Conservation (phyloP, 2,888 invertebrate species). For the Lobophora halterata region DNA sequence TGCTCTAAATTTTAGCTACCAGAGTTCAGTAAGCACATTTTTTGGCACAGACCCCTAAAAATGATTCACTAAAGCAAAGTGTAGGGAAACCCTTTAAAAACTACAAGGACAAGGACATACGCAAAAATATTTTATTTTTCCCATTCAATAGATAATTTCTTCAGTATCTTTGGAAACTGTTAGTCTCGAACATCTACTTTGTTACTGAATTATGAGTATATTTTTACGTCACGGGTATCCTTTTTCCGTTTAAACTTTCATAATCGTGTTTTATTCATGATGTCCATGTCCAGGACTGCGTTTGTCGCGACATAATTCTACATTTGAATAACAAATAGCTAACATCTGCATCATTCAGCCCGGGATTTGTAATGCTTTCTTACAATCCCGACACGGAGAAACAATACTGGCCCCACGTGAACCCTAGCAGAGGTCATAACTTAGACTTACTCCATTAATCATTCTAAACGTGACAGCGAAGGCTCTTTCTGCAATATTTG, state of each 20-base stretch:
- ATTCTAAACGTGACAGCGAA: constrained; percentile 25
- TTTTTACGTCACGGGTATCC: no score
- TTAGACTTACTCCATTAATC: constrained; percentile 38
- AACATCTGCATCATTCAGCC: constrained; percentile 70
- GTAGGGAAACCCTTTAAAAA: no score
- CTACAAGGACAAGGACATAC: no score
- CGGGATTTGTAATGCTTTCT: constrained; percentile 52
- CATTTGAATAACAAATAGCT: constrained; percentile 78
- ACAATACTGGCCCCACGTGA: constrained; percentile 49
- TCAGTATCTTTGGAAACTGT: no score
- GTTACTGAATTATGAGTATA: no score
- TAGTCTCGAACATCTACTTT: no score
- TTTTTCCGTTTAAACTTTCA: constrained; percentile 63
- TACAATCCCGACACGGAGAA: constrained; percentile 50
- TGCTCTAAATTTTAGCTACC: no score
- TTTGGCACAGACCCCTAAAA: no score
- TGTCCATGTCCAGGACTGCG: constrained; percentile 59
- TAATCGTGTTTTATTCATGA: constrained; percentile 73
- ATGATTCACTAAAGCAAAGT: no score
- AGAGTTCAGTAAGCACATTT: no score
- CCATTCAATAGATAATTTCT: no score
- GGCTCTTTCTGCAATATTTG: constrained; percentile 25
- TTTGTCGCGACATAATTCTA: constrained; percentile 62
- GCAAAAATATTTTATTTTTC: no score
- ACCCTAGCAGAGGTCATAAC: constrained; percentile 40